Base-by-base conservation (phyloP, 2,797 vertebrate genomes). In the Yasuhikotakia modesta region DNA sequence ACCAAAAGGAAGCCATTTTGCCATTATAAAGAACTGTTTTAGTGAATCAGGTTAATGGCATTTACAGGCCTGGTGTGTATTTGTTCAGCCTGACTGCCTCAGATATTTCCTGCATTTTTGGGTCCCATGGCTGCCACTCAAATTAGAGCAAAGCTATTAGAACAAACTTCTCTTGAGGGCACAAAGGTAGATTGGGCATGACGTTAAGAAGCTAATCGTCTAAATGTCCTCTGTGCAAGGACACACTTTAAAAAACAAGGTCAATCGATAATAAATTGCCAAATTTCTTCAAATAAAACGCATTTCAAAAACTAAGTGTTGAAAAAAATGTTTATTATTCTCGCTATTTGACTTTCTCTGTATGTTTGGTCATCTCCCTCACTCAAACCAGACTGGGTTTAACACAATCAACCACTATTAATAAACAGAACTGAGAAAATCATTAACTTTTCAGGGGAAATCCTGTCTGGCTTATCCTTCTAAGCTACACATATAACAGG, bases 81-180 rank as follows among this genome's bases (percentile, higher is more conserved):
- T 87, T 82, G 85, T 83, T 82, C 55, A 22, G 88, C 86, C 78
- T 91, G 88, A 91, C 88, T 85, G 90, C 84, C 80, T 87, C 83
- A 73, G 81, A 86, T 77, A 89, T 87, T 91, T 93, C 90, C 90
- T 79, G 83, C 86, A 86, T 83, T 86, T 88, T 86, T 87, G 79
- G 71, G 82, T 83, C 79, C 81, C 80, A 85, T 83, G 86, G 84
- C 79, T 85, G 81, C 78, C 82, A 69, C 68, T 89, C 89, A 89
- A 90, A 92, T 91, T 85, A 79, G 85, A 84, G 88, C 89, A 93
- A 92, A 85, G 70, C 90, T 91, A 93, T 91, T 92, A 93, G 91
- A 90, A 92, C 92, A 92, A 93, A 93, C 86, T 87, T 88, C 90
- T 91, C 85, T 88, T 71, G 64, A 88, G 92, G 89, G 89, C 91